phyloP scores from a whole-genome alignment of 2,113 vertebrate species.

The Istiophorus platypterus region DNA sequence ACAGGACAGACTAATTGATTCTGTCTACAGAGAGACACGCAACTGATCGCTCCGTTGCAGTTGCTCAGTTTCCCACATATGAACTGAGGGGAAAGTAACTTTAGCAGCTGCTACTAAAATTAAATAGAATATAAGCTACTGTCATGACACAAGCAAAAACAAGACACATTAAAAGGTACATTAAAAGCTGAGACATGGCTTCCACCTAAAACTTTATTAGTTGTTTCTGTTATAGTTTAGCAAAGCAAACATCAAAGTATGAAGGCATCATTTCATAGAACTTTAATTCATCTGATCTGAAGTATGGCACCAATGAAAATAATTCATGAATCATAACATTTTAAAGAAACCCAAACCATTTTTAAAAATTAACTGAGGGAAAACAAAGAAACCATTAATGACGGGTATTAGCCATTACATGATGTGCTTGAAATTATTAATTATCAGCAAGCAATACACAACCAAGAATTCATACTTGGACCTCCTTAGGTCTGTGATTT shows the following conservation, averaged over 20 bases:
- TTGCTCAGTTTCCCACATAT: constrained; percentile 34
- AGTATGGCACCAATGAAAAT: constrained; percentile 83
- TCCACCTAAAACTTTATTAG: constrained; percentile 83
- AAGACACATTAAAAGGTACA: constrained; percentile 37
- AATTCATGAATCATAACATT: constrained; percentile 69
- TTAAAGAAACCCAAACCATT: constrained; percentile 56
- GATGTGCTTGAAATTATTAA: constrained; percentile 76
- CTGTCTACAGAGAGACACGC: constrained; percentile 41
- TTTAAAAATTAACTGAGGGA: constrained; percentile 53
- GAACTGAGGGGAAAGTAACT: constrained; percentile 20
- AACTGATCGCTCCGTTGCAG: constrained; percentile 50
- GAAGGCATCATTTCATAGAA: constrained; percentile 86
- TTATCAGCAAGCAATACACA: constrained; percentile 77
- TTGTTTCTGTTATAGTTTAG: constrained; percentile 84
- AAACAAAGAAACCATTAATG: constrained; percentile 58
- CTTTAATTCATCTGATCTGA: constrained; percentile 74
- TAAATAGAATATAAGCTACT: constrained; percentile 16
- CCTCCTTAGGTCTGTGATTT: constrained; percentile 65
- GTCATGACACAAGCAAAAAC: constrained; percentile 18
- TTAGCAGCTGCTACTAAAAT: not conserved
- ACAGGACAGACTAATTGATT: constrained; percentile 68
- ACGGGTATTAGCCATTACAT: constrained; percentile 76
- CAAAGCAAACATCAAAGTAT: constrained; percentile 89
- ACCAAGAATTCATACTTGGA: constrained; percentile 65
- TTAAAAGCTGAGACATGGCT: constrained; percentile 63